A percentile compares a stretch with the other conserved stretches of the same genome.
Evolutionary conservation across 2,113 vertebrate genomes (phyloP).

Genomic region (Artemisiospiza belli): DNA sequence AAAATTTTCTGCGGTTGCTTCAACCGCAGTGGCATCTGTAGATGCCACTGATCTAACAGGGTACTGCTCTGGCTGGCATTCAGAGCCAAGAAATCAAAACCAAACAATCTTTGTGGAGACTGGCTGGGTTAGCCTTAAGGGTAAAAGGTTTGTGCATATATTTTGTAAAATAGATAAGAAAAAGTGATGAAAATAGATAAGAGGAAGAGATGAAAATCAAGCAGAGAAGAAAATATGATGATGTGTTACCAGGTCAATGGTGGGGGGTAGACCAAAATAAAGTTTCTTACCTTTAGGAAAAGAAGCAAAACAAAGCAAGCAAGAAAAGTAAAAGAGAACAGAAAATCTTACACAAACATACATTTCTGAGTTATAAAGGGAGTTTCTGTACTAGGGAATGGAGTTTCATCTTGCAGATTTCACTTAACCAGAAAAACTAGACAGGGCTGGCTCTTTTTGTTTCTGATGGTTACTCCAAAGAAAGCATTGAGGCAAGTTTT

Average conservation of each 20-base stretch:
- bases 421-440: slow-evolving; percentile 26
- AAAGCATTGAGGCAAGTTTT: slow-evolving; percentile 14
- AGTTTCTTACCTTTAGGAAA: neutral
- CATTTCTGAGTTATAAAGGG: neutral
- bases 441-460: neutral
- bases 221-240: neutral
- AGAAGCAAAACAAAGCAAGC: neutral
- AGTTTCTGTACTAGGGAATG: neutral
- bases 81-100: neutral
- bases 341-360: neutral
- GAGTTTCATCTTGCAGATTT: neutral
- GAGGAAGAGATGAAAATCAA: neutral
- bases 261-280: neutral
- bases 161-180: neutral
- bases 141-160: neutral
- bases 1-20: neutral
- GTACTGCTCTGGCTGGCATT: neutral
- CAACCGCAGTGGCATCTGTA: neutral
- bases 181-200: neutral
- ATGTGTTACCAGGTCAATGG: neutral
- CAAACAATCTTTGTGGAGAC: neutral
- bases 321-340: neutral
- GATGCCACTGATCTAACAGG: fast-evolving
- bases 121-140: neutral
- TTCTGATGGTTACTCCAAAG: neutral